phyloP scores from a whole-genome alignment of 2,113 vertebrate genomes.

The Albula goreensis region DNA sequence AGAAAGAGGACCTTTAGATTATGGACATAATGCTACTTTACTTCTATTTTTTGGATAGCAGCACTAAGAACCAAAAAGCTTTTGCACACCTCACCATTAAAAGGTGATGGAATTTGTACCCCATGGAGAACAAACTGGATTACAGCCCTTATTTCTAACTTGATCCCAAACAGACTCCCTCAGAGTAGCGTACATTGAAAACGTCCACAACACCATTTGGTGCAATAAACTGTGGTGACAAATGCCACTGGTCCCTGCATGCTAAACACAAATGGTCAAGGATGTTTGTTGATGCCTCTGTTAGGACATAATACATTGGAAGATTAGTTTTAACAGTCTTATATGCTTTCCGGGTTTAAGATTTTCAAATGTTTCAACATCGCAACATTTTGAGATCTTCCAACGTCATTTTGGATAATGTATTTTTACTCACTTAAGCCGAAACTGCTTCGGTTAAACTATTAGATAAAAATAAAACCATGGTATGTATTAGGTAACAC shows the following conservation, averaged over 20 bases:
- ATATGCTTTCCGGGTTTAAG: background rate
- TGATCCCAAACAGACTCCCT: background rate
- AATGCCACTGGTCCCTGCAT: slow-evolving; percentile 48
- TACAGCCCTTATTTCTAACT: slow-evolving; percentile 28
- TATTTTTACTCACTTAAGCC: no score
- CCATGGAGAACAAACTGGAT: slow-evolving; percentile 44
- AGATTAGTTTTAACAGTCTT: slow-evolving; percentile 11
- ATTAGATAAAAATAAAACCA: background rate
- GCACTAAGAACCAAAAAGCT: background rate
- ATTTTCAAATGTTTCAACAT: background rate
- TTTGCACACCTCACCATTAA: background rate
- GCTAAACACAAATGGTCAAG: slow-evolving; percentile 61
- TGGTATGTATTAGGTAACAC: background rate
- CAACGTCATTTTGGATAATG: no score
- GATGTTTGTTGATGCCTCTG: slow-evolving; percentile 28
- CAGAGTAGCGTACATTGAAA: background rate
- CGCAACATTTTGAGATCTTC: no score
- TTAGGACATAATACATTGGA: slow-evolving; percentile 27
- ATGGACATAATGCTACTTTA: background rate
- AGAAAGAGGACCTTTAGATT: background rate
- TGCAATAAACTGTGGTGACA: slow-evolving; percentile 66
- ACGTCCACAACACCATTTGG: slow-evolving; percentile 65
- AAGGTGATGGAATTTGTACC: slow-evolving; percentile 37
- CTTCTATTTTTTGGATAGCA: slow-evolving; percentile 1
- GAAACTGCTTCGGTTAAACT: background rate